Evolutionary conservation across 2,797 vertebrate genomes (phyloP).

Genomic region (Hoplostethus mediterraneus): DNA sequence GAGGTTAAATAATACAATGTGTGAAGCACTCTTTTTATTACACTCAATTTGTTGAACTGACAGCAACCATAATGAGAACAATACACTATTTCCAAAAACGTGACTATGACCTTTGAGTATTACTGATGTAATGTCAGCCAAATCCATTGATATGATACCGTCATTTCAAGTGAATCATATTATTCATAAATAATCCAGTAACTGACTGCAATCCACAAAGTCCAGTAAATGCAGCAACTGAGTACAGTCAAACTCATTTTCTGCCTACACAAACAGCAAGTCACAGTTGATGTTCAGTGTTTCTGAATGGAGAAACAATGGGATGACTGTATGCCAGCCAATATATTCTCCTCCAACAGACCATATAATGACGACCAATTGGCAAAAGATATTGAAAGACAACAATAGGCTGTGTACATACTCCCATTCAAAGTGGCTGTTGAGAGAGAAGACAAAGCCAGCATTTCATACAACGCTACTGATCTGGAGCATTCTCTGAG

Average conservation of each 20-base stretch:
- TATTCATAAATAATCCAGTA: conserved; percentile 17
- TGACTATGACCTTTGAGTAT: conserved; percentile 1
- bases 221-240: conserved; percentile 16
- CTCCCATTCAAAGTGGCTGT: conserved; percentile 74
- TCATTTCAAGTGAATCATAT: conserved; percentile 27
- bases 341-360: conserved; percentile 59
- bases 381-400: conserved; percentile 69
- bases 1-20: neutral
- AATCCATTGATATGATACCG: conserved; percentile 3
- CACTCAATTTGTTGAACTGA: neutral
- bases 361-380: conserved; percentile 53
- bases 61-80: neutral
- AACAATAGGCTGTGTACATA: conserved; percentile 74
- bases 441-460: conserved; percentile 74
- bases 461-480: conserved; percentile 66
- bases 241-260: conserved; percentile 39
- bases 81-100: neutral
- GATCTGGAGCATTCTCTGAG: conserved; percentile 81
- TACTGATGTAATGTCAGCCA: neutral
- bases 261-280: conserved; percentile 39
- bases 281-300: conserved; percentile 32
- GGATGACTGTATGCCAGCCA: conserved; percentile 48
- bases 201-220: conserved; percentile 23
- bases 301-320: conserved; percentile 57
- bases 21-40: neutral